A percentile compares a stretch with the other conserved stretches of the same genome.
These are phyloP conservation scores for Stegodyphus mimosarum DNA, from an alignment of 1,140 invertebrate species.

Conservation along the genomic window DNA sequence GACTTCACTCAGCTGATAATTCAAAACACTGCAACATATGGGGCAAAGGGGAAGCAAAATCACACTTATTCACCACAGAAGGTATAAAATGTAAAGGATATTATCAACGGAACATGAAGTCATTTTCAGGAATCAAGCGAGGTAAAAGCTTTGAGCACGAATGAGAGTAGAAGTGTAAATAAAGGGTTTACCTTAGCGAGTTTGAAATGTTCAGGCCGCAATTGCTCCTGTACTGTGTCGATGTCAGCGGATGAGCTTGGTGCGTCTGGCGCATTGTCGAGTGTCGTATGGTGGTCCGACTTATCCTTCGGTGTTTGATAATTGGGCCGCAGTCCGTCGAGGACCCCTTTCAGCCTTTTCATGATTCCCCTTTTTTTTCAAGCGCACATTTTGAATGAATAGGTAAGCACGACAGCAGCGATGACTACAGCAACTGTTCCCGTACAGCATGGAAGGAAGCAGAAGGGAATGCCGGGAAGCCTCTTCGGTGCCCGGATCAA, in stretches of 20 bases:
- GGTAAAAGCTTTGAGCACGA: too few relatives aligned
- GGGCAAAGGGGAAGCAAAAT: too few relatives aligned
- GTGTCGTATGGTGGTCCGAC: slow-evolving; percentile 40
- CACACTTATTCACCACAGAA: too few relatives aligned
- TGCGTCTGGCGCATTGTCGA: slow-evolving; percentile 72
- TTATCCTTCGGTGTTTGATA: slow-evolving; percentile 71
- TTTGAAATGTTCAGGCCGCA: slow-evolving; percentile 87
- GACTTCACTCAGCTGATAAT: too few relatives aligned
- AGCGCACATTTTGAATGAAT: not conserved
- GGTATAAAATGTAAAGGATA: too few relatives aligned
- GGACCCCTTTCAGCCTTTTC: slow-evolving; percentile 73
- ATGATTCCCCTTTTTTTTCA: slow-evolving; percentile 1
- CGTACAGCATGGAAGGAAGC: not conserved
- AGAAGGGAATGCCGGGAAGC: slow-evolving; percentile 52
- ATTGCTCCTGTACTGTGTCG: slow-evolving; percentile 80
- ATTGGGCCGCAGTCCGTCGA: slow-evolving; percentile 90
- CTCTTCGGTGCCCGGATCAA: slow-evolving; percentile 33
- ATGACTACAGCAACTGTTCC: not conserved
- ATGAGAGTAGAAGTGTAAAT: too few relatives aligned
- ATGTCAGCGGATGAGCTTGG: slow-evolving; percentile 12
- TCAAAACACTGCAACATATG: too few relatives aligned
- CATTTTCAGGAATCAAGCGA: too few relatives aligned
- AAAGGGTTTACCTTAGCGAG: slow-evolving; percentile 81
- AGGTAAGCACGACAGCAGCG: not conserved
- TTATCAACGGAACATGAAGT: too few relatives aligned